Percentiles rank a stretch among this genome's conserved stretches.
These are phyloP conservation scores for Lophura swinhoii DNA, from an alignment of 2,797 vertebrate species.

Conservation along the genomic window DNA sequence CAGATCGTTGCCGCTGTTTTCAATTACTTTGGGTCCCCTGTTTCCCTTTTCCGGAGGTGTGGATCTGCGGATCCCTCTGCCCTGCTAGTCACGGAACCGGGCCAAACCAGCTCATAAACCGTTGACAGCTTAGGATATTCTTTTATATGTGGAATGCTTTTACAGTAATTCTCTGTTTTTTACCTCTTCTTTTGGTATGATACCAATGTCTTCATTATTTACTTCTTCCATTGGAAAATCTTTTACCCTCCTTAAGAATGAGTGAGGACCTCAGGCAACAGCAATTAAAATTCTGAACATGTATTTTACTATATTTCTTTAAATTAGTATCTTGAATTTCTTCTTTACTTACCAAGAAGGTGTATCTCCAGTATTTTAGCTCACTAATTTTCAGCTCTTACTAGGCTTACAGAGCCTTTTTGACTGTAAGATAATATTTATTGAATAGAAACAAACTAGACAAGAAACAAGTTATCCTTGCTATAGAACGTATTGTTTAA, in stretches of 20 bases:
- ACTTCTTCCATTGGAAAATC: background rate
- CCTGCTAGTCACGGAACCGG: too few relatives aligned
- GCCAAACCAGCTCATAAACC: too few relatives aligned
- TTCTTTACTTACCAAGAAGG: constrained; percentile 45
- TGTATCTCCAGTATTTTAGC: constrained; percentile 55
- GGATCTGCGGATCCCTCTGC: too few relatives aligned
- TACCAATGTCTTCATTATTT: constrained; percentile 23
- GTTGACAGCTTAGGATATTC: background rate
- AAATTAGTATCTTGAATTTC: constrained; percentile 31
- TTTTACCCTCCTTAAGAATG: background rate
- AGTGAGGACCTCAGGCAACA: constrained; percentile 2
- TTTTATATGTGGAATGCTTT: background rate
- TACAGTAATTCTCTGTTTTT: background rate
- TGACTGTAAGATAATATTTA: constrained; percentile 41
- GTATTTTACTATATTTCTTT: constrained; percentile 25
- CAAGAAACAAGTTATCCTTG: background rate
- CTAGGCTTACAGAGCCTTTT: background rate
- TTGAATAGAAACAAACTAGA: constrained; percentile 20
- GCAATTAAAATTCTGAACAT: constrained; percentile 61
- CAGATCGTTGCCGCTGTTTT: too few relatives aligned
- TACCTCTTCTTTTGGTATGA: background rate
- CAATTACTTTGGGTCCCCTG: too few relatives aligned
- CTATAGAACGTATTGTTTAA: constrained; percentile 41
- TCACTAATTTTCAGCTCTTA: constrained; percentile 78
- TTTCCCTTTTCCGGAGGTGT: too few relatives aligned